Base-by-base conservation (phyloP, 2,113 vertebrate genomes). In the Reinhardtius hippoglossoides region DNA sequence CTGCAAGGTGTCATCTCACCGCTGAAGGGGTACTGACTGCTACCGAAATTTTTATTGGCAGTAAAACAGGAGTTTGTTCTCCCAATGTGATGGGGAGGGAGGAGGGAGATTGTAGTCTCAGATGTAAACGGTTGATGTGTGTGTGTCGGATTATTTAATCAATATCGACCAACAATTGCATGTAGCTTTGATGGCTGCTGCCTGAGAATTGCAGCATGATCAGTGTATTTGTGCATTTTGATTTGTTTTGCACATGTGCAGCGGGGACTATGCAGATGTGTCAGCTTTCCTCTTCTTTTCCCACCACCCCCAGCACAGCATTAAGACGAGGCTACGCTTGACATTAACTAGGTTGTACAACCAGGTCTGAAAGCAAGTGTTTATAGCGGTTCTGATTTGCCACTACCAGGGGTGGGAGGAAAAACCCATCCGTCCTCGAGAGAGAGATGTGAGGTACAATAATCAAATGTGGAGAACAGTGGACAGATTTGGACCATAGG, bases 11-110 rank as follows among this genome's bases (percentile, higher is more conserved):
- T 87, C 83, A 76, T 78, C 83, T 73, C 76, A 75, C 60, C 16
- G 55, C 83, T 80, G 48, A 78, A 67, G 76, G 52, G 78, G 61
- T 9, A 66, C 72, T 21, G 44, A 63, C 80, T 89, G 69, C 62
- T 81, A 68, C 77, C 58, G 71, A 64, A 64, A 76, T 87, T 77
- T 81, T 92, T 92, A 92, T 92, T 92, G 90, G 85, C 58, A 81
- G 37, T 60, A 76, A 85, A 75, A 78, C 58, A 54, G 21, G 44
- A 56, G 31, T 62, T 50, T 61, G 40, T 52, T 67, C 58, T 74
- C 67, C 74, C 74, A 81, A 56, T 2, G 18, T 65, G 71, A 71
- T 77, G 46, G 65, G 73, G 52, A 68, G 56, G 74, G 61, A 69
- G 42, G 67, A 12, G 7, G 18, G 4, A 46, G 20, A 12, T 26